Percentiles rank a stretch among this genome's conserved stretches.
phyloP scores from a whole-genome alignment of 1,140 invertebrate species.

The Aporrectodea caliginosa region DNA sequence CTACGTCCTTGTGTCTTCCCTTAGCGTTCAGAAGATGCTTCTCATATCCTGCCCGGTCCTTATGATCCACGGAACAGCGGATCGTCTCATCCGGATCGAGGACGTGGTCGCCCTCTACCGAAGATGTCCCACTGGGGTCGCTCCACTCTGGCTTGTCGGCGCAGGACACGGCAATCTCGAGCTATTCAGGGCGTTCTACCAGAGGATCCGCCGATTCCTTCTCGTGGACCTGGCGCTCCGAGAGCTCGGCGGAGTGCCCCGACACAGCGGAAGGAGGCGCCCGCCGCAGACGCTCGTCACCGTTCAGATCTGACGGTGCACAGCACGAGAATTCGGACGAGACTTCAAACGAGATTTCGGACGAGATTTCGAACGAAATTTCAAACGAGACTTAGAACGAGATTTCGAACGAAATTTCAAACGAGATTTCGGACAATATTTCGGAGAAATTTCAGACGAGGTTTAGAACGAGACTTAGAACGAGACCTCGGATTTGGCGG shows the following conservation, averaged over 20 bases:
- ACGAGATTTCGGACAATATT: neutral
- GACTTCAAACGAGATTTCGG: neutral
- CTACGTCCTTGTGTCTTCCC: neutral
- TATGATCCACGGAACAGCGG: neutral
- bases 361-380: neutral
- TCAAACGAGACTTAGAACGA: neutral
- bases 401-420: neutral
- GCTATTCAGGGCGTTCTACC: neutral
- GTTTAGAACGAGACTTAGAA: neutral
- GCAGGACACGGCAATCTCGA: neutral
- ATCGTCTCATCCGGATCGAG: neutral
- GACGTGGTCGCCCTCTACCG: neutral
- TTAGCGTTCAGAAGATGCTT: neutral
- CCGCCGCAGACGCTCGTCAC: neutral
- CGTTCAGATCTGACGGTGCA: neutral
- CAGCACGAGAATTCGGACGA: neutral
- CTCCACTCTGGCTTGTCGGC: neutral
- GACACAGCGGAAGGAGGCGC: neutral
- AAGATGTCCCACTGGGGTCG: neutral
- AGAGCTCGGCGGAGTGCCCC: neutral
- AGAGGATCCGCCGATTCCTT: neutral
- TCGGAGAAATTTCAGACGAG: neutral
- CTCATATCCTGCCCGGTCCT: neutral
- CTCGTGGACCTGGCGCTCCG: neutral
- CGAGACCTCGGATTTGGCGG: too few relatives aligned